These are phyloP conservation scores for Ancistrus triradiatus DNA, from an alignment of 2,113 vertebrate species.

Conservation along the genomic window DNA sequence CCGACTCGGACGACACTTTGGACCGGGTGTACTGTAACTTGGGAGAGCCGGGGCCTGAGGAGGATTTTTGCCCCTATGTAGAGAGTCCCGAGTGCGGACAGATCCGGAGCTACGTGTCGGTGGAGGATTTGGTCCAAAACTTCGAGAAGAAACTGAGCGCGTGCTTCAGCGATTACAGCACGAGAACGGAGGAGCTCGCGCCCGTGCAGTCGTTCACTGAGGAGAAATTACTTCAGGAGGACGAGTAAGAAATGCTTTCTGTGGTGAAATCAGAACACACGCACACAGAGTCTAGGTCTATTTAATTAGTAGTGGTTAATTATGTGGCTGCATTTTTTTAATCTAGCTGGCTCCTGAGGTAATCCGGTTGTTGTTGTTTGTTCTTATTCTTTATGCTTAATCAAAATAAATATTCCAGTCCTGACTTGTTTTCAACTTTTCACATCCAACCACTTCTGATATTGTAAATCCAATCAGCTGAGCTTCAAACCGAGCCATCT, in stretches of 20 bases:
- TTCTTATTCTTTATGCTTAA: no score
- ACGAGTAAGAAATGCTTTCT: conserved; percentile 73
- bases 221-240: conserved; percentile 80
- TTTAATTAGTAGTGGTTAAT: no score
- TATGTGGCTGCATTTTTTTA: no score
- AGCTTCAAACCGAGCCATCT: no score
- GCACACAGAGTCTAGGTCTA: no score
- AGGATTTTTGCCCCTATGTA: conserved; percentile 57
- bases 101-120: conserved; percentile 71
- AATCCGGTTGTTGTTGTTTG: no score
- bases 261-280: no score
- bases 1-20: conserved; percentile 57
- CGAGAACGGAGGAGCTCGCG: conserved; percentile 69
- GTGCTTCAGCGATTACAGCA: conserved; percentile 80
- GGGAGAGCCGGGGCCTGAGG: conserved; percentile 54
- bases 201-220: conserved; percentile 83
- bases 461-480: no score
- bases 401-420: no score
- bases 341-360: no score
- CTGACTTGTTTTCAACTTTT: no score
- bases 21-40: conserved; percentile 70
- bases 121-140: conserved; percentile 79
- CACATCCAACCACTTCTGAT: no score
- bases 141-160: conserved; percentile 83
- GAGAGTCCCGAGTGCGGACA: conserved; percentile 75